Evolutionary conservation across 2,113 vertebrate genomes (phyloP).

Genomic region (Meleagris gallopavo): DNA sequence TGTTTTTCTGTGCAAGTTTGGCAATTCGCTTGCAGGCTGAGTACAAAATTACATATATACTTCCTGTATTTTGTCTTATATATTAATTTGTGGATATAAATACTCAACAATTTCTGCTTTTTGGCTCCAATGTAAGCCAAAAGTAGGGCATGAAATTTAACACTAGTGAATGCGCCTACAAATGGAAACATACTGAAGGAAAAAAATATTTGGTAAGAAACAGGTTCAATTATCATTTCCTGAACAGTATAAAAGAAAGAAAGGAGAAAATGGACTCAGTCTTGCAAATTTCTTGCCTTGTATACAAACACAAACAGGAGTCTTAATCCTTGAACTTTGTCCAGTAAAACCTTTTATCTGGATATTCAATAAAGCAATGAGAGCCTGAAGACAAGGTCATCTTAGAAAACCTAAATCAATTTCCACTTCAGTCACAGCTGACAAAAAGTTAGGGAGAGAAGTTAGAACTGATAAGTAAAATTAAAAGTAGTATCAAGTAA

Average conservation of each 20-base stretch:
- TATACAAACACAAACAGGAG: not conserved
- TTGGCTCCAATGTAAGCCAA: not conserved
- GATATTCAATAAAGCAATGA: slow-evolving; percentile 2
- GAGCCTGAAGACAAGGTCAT: slow-evolving; percentile 23
- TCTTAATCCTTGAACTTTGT: slow-evolving; percentile 25
- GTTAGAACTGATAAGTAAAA: slow-evolving; percentile 42
- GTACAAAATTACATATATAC: not conserved
- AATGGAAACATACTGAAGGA: not conserved
- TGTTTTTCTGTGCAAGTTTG: not conserved
- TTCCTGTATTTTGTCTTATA: not conserved
- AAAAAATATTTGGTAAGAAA: not conserved
- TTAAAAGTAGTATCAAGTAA: slow-evolving; percentile 47
- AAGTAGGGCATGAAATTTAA: not conserved
- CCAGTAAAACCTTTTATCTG: slow-evolving; percentile 18
- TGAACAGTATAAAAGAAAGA: not conserved
- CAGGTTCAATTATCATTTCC: not conserved
- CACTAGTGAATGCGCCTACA: not conserved
- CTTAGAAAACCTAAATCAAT: slow-evolving; percentile 38
- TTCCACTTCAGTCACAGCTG: not conserved
- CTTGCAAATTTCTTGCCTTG: slow-evolving; percentile 19
- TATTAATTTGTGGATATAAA: not conserved
- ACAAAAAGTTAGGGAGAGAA: not conserved
- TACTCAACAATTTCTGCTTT: not conserved
- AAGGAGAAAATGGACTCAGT: slow-evolving; percentile 10
- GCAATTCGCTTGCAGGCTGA: not conserved